phyloP scores from a whole-genome alignment of 2,888 invertebrate species.

The Papilio protenor region DNA sequence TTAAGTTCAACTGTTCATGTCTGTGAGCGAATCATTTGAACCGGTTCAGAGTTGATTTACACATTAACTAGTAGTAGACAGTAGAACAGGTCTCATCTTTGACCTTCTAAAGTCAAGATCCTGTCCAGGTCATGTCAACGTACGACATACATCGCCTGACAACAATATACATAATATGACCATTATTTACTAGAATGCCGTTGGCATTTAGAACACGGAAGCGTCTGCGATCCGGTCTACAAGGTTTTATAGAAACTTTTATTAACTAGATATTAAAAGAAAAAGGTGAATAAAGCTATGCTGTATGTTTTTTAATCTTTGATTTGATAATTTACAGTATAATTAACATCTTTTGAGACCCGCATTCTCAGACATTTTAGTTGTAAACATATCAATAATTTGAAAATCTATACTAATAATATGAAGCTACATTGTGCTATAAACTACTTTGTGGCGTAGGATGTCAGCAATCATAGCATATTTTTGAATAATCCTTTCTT shows the following conservation, averaged over 20 bases:
- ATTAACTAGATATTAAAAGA: not conserved
- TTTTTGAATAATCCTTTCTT: too few species aligned
- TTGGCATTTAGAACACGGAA: conserved; percentile 41
- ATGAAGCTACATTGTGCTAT: too few species aligned
- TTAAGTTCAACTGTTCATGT: too few species aligned
- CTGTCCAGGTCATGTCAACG: conserved; percentile 10
- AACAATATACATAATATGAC: conserved; percentile 4
- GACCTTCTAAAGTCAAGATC: not conserved
- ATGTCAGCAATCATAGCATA: too few species aligned
- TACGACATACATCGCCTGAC: not conserved
- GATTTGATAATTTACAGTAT: not conserved
- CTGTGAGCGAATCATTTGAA: too few species aligned
- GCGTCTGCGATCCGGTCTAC: not conserved
- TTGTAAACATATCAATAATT: too few species aligned
- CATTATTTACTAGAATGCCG: conserved; percentile 26
- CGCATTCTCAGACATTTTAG: not conserved
- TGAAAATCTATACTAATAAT: too few species aligned
- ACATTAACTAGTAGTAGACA: not conserved
- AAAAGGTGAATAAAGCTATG: not conserved
- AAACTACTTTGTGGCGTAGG: too few species aligned
- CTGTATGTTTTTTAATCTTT: not conserved
- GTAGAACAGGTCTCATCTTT: not conserved
- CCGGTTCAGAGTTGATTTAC: not conserved
- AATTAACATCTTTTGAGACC: not conserved
- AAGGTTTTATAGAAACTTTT: not conserved